Evolutionary conservation across 2,888 invertebrate species (phyloP).

Genomic region (Erebia palarica): DNA sequence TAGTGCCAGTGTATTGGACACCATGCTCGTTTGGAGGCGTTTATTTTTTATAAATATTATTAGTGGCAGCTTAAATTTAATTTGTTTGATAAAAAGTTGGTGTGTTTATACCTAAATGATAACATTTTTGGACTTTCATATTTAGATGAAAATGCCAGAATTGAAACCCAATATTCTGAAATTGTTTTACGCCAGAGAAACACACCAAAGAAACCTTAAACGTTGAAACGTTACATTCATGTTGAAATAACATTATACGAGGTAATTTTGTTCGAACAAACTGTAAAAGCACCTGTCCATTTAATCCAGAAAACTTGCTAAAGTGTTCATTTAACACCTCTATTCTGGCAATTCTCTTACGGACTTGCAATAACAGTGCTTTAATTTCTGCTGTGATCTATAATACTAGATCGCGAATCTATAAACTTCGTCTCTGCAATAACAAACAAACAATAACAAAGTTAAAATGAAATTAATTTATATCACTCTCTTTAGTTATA

Average conservation of each 20-base stretch:
- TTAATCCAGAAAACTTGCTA: slow-evolving; percentile 31
- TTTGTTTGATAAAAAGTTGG: no score
- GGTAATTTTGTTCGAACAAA: slow-evolving; percentile 23
- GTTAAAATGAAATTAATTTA: no score
- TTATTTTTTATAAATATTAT: background rate
- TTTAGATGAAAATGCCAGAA: background rate
- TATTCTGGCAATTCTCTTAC: slow-evolving; percentile 25
- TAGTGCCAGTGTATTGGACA: no score
- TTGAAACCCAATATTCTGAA: background rate
- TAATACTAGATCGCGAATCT: no score
- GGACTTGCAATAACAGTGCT: slow-evolving; percentile 24
- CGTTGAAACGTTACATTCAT: background rate
- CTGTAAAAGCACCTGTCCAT: slow-evolving; percentile 24
- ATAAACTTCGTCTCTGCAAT: slow-evolving; percentile 7
- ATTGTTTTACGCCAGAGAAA: background rate
- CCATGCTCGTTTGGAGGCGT: background rate
- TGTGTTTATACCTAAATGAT: no score
- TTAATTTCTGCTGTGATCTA: slow-evolving; percentile 24
- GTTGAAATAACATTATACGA: slow-evolving; percentile 8
- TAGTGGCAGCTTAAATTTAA: background rate
- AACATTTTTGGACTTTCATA: background rate
- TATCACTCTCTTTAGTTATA: no score
- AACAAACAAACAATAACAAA: no score
- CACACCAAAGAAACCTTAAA: background rate
- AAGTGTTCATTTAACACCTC: slow-evolving; percentile 35